Percentiles rank a stretch among this genome's conserved stretches.
Conservation (phyloP, 2,888 invertebrate species). For the Sinhomidia bicolor region DNA sequence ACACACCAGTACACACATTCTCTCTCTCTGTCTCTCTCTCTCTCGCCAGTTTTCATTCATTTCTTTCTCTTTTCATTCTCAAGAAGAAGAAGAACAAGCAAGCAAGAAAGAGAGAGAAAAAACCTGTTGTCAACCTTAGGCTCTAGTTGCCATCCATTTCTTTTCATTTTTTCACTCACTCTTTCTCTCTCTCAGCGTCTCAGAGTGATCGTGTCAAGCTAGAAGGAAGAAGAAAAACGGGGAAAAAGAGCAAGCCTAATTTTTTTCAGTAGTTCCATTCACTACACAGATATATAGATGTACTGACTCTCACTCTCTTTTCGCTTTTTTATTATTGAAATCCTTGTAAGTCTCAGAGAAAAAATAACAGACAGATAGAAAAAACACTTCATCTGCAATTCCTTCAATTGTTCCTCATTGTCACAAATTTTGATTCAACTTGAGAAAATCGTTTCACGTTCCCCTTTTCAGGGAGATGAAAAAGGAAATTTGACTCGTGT, state of each 20-base stretch:
- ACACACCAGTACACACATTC: too few relatives aligned
- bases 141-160: constrained; percentile 27
- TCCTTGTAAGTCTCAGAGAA: neutral
- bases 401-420: constrained; percentile 24
- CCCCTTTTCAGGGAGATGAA: constrained; percentile 11
- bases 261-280: constrained; percentile 7
- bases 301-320: neutral
- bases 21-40: too few relatives aligned
- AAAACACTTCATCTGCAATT: constrained; percentile 27
- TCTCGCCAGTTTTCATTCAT: constrained; percentile 57
- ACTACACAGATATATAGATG: constrained; percentile 13
- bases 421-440: constrained; percentile 11
- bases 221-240: neutral
- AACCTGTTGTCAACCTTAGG: constrained; percentile 66
- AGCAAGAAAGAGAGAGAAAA: too few relatives aligned
- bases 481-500: neutral
- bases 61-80: constrained; percentile 19
- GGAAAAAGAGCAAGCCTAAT: neutral
- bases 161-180: neutral
- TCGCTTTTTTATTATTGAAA: neutral
- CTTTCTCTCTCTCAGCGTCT: constrained; percentile 14
- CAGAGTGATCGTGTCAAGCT: constrained; percentile 45
- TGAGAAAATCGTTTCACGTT: constrained; percentile 12
- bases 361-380: neutral
- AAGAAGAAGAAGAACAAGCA: neutral